phyloP scores from a whole-genome alignment of 2,888 invertebrate species.

The Cepaea hortensis region DNA sequence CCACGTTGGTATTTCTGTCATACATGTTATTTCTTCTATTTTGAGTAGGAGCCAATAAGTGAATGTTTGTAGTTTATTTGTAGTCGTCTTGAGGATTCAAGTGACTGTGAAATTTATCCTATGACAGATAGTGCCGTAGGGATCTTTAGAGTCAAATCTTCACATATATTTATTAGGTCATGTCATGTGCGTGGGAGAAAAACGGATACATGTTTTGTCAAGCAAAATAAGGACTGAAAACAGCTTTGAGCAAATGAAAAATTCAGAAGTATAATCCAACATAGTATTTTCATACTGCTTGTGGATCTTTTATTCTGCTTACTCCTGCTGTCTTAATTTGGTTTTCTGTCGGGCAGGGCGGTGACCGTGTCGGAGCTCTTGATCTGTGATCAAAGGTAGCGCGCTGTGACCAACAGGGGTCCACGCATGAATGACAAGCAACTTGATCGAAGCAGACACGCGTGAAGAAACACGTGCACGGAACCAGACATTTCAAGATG shows the following conservation, averaged over 20 bases:
- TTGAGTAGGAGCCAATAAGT: too few species aligned
- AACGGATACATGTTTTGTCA: neutral
- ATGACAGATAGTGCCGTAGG: too few species aligned
- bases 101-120: too few species aligned
- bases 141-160: too few species aligned
- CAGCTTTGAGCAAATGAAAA: slow-evolving; percentile 29
- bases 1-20: too few species aligned
- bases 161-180: too few species aligned
- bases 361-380: slow-evolving; percentile 37
- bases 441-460: slow-evolving; percentile 42
- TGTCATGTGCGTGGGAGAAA: too few species aligned
- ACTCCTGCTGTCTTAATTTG: slow-evolving; percentile 37
- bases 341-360: slow-evolving; percentile 28
- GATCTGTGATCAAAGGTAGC: slow-evolving; percentile 42
- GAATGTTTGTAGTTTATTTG: too few species aligned
- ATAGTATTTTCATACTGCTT: slow-evolving; percentile 19
- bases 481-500: slow-evolving; percentile 34
- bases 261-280: slow-evolving; percentile 26
- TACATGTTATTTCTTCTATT: too few species aligned
- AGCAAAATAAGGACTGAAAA: slow-evolving; percentile 22
- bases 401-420: slow-evolving; percentile 27
- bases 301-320: slow-evolving; percentile 13
- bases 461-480: slow-evolving; percentile 36
- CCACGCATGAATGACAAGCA: slow-evolving; percentile 34
- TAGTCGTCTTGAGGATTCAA: too few species aligned